Conservation (phyloP, 2,113 vertebrate species). For the Callorhinus ursinus region DNA sequence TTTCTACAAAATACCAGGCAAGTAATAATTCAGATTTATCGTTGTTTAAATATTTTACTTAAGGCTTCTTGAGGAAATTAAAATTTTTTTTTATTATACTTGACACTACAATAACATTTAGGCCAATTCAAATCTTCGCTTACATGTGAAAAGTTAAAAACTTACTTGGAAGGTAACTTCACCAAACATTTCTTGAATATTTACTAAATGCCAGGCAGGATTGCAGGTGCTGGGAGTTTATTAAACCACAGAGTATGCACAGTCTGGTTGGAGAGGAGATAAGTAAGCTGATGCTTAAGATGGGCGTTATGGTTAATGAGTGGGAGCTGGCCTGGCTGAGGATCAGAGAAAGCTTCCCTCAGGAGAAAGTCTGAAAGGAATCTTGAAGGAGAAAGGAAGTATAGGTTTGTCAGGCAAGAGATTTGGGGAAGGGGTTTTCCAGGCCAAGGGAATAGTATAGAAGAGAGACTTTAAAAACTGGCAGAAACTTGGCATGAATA, state of each 20-base stretch:
- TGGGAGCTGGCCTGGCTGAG: fast-evolving
- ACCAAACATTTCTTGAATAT: background rate
- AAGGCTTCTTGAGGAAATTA: background rate
- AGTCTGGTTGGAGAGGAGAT: background rate
- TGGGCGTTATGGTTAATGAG: background rate
- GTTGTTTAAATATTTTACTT: background rate
- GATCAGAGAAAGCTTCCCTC: background rate
- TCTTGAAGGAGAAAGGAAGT: background rate
- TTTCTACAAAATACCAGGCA: background rate
- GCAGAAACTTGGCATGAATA: background rate
- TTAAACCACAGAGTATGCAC: background rate
- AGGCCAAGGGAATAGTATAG: background rate
- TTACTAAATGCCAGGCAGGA: background rate
- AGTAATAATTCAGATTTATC: background rate
- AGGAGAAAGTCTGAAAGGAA: background rate
- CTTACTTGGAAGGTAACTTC: background rate
- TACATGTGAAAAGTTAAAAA: background rate
- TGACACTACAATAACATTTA: background rate
- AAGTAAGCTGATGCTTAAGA: background rate
- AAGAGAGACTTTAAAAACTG: background rate
- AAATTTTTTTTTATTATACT: background rate
- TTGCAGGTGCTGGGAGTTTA: background rate
- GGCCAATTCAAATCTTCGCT: background rate
- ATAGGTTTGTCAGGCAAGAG: background rate
- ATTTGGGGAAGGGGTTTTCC: background rate